A percentile compares a stretch with the other conserved stretches of the same genome.
Conservation (phyloP, 2,888 invertebrate species). For the Capitulum mitella region DNA sequence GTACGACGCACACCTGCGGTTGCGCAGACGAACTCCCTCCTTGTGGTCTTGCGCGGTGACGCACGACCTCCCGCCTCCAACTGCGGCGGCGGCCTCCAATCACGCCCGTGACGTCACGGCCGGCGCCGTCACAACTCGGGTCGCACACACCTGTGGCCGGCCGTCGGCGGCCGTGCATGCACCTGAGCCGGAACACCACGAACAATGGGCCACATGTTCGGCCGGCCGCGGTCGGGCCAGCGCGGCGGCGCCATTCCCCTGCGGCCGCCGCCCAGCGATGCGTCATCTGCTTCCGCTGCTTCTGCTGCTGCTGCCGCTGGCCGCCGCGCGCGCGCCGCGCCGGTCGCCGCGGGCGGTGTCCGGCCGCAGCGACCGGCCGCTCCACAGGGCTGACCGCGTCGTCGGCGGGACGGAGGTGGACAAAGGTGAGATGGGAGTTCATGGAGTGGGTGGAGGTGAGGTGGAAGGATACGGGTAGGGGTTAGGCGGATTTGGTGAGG, state of each 20-base stretch:
- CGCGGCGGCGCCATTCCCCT: neutral
- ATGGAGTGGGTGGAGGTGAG: no score
- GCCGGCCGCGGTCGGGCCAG: neutral
- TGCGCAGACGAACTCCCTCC: no score
- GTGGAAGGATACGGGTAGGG: no score
- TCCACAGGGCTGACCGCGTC: neutral
- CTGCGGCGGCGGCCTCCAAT: no score
- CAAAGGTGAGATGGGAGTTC: neutral
- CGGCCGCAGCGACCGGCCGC: neutral
- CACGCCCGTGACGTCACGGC: conserved; percentile 7
- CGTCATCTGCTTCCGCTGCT: neutral
- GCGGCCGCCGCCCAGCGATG: neutral
- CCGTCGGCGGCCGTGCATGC: neutral
- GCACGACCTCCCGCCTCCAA: no score
- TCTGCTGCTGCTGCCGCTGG: neutral
- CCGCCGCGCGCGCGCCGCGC: neutral
- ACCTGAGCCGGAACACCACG: neutral
- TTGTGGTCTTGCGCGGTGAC: no score
- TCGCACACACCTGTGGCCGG: neutral
- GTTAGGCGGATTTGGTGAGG: neutral
- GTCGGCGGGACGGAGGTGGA: neutral
- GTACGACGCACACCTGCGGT: no score
- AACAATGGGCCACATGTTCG: neutral
- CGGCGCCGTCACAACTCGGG: neutral
- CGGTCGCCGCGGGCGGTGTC: neutral